Conservation (phyloP, 2,888 invertebrate species). For the Oxytorus armatus region DNA sequence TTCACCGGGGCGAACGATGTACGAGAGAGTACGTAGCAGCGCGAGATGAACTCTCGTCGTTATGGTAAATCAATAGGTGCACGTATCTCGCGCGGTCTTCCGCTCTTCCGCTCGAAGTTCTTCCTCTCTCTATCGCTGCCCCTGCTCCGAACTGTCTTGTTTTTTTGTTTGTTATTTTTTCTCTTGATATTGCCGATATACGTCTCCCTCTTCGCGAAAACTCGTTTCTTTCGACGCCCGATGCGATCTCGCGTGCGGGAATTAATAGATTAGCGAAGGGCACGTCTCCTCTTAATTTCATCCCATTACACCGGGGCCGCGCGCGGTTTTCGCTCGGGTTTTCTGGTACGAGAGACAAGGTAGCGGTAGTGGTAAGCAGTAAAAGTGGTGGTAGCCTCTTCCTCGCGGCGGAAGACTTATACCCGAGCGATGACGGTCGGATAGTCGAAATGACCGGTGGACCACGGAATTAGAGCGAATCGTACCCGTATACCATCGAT, state of each 20-base stretch:
- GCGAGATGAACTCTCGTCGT: constrained; percentile 28
- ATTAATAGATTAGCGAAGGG: constrained; percentile 83
- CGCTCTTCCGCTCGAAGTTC: constrained; percentile 12
- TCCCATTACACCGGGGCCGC: constrained; percentile 76
- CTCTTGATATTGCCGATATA: constrained; percentile 28
- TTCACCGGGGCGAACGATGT: neutral
- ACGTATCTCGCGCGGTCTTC: constrained; percentile 55
- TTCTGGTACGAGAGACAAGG: constrained; percentile 27
- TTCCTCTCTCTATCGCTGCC: constrained; percentile 19
- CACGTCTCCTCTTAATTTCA: constrained; percentile 83
- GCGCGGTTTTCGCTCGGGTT: constrained; percentile 57
- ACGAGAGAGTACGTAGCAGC: too few species aligned
- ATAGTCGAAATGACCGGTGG: constrained; percentile 80
- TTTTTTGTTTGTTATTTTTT: constrained; percentile 21
- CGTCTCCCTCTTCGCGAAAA: constrained; percentile 72
- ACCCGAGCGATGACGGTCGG: constrained; percentile 79
- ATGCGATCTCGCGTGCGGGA: constrained; percentile 78
- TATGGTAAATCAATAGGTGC: too few species aligned
- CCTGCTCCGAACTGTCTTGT: neutral
- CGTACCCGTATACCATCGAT: constrained; percentile 68
- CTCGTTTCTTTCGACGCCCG: constrained; percentile 79
- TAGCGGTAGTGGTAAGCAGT: constrained; percentile 11
- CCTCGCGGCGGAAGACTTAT: constrained; percentile 75
- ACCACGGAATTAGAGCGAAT: constrained; percentile 81
- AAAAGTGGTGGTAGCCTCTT: constrained; percentile 36